phyloP scores from a whole-genome alignment of 2,113 vertebrate genomes.

The Numida meleagris region DNA sequence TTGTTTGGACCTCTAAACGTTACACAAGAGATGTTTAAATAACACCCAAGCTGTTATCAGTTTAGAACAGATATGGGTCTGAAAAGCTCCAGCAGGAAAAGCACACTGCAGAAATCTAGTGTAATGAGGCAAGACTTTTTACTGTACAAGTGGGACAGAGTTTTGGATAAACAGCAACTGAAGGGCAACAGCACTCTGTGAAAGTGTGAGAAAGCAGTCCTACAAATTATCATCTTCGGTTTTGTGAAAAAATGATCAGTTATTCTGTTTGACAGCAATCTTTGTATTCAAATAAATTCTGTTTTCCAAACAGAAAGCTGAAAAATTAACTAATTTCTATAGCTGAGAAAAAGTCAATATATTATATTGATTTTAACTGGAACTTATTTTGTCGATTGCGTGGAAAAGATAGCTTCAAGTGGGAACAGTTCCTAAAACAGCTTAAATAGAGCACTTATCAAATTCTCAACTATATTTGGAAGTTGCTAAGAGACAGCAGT shows the following conservation, averaged over 20 bases:
- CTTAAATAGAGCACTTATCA: conserved; percentile 22
- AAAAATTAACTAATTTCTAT: background rate
- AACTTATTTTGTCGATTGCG: conserved; percentile 18
- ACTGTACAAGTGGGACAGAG: background rate
- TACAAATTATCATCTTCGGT: background rate
- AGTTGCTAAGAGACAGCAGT: conserved; percentile 59
- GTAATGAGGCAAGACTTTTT: background rate
- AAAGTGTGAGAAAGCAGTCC: background rate
- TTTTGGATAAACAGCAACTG: background rate
- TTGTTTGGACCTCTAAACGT: background rate
- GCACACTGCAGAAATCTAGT: background rate
- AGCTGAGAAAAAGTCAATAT: conserved; percentile 11
- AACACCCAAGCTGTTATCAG: background rate
- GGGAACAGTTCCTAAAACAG: conserved; percentile 8
- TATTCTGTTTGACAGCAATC: background rate
- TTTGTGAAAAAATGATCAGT: background rate
- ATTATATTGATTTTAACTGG: conserved; percentile 34
- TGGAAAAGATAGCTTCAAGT: conserved; percentile 37
- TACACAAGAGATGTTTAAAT: background rate
- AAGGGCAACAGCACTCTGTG: background rate
- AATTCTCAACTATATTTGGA: conserved; percentile 32
- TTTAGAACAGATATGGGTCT: background rate
- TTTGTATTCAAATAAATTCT: background rate
- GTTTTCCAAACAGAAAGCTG: conserved; percentile 25
- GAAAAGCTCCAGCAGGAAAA: background rate